phyloP scores from a whole-genome alignment of 2,113 vertebrate species.

The Cettia cetti region DNA sequence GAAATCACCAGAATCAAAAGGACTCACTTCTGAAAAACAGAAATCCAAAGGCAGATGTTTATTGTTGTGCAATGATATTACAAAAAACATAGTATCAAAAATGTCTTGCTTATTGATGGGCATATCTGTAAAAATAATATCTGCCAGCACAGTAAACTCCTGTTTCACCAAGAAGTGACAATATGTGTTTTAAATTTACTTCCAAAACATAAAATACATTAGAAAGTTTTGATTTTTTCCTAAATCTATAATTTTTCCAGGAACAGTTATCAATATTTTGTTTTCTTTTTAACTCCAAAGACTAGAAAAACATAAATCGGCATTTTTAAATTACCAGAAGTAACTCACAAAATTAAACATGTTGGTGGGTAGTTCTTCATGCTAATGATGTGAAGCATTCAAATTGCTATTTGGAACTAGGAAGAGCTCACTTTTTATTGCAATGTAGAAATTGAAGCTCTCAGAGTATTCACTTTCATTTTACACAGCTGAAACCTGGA shows the following conservation, averaged over 20 bases:
- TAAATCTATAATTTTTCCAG: not conserved
- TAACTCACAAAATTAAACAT: not conserved
- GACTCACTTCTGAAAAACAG: not conserved
- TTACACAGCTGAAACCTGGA: not conserved
- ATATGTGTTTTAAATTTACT: not conserved
- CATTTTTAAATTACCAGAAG: not conserved
- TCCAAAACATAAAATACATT: not conserved
- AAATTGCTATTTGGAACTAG: not conserved
- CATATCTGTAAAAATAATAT: not conserved
- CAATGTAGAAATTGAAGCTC: not conserved
- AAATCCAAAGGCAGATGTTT: not conserved
- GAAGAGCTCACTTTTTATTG: not conserved
- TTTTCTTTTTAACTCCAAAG: not conserved
- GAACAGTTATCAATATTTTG: not conserved
- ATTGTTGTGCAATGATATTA: not conserved
- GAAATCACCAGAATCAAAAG: not conserved
- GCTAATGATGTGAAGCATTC: not conserved
- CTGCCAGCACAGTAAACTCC: not conserved
- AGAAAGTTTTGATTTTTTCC: not conserved
- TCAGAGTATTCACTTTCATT: not conserved
- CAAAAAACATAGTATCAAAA: not conserved
- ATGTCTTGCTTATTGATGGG: not conserved
- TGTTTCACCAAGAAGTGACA: not conserved
- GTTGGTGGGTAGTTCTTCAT: not conserved
- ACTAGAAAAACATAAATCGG: not conserved